Conservation (phyloP, 2,888 invertebrate species). For the Venustoraphidia nigricollis region DNA sequence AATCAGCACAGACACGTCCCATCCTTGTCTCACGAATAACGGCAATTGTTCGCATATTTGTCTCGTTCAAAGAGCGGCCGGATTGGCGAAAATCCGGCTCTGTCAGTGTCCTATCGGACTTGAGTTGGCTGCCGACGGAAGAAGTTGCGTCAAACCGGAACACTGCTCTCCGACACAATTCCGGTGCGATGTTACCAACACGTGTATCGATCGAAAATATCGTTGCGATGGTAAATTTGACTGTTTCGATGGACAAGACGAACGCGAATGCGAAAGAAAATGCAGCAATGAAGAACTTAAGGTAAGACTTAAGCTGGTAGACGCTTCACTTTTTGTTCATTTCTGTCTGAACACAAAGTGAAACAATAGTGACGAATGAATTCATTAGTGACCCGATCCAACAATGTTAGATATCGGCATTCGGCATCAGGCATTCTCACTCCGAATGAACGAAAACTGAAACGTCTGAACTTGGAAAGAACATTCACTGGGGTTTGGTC, state of each 20-base stretch:
- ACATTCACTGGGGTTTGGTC: too few species aligned
- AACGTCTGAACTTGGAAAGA: too few species aligned
- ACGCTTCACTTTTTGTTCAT: too few species aligned
- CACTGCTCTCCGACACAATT: conserved; percentile 30
- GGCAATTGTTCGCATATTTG: conserved; percentile 64
- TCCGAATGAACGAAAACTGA: too few species aligned
- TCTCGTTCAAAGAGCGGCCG: conserved; percentile 29
- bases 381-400: too few species aligned
- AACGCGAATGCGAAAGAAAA: conserved; percentile 19
- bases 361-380: too few species aligned
- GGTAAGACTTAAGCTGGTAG: neutral
- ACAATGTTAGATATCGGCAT: too few species aligned
- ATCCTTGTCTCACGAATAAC: conserved; percentile 41
- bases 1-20: conserved; percentile 21
- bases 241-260: conserved; percentile 26
- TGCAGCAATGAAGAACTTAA: conserved; percentile 32
- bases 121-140: conserved; percentile 32
- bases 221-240: conserved; percentile 23
- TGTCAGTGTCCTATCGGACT: conserved; percentile 55
- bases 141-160: conserved; percentile 37
- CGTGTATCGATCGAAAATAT: conserved; percentile 24
- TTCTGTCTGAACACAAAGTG: too few species aligned
- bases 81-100: conserved; percentile 15
- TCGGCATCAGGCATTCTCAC: too few species aligned
- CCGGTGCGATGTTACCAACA: conserved; percentile 28